phyloP scores from a whole-genome alignment of 2,888 invertebrate species.

The Parnassius mnemosyne region DNA sequence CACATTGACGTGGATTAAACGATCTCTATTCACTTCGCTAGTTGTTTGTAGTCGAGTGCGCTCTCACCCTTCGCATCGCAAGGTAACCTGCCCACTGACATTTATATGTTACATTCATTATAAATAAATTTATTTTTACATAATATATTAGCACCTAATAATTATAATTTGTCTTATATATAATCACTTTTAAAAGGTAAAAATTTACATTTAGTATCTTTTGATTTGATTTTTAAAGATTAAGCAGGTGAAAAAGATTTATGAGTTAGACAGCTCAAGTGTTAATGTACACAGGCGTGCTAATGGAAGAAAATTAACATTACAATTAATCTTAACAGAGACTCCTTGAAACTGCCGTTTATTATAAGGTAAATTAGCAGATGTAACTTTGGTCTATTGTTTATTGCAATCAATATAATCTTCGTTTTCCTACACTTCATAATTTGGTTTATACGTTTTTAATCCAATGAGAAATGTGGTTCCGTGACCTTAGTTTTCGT shows the following conservation, averaged over 20 bases:
- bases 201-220: no score
- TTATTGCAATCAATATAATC: background rate
- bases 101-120: background rate
- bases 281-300: background rate
- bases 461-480: conserved; percentile 7
- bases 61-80: background rate
- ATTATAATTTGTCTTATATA: no score
- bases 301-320: background rate
- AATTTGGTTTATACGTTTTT: background rate
- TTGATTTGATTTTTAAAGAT: no score
- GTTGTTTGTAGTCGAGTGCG: background rate
- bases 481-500: conserved; percentile 1
- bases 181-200: no score
- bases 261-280: no score
- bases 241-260: no score
- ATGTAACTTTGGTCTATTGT: background rate
- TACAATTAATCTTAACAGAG: background rate
- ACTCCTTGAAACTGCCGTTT: background rate
- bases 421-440: background rate
- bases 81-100: background rate
- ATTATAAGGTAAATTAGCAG: background rate
- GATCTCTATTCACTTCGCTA: background rate
- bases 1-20: background rate
- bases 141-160: no score
- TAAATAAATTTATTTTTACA: conserved; percentile 1